Conservation (phyloP, 2,797 vertebrate genomes). For the Catharus ustulatus region DNA sequence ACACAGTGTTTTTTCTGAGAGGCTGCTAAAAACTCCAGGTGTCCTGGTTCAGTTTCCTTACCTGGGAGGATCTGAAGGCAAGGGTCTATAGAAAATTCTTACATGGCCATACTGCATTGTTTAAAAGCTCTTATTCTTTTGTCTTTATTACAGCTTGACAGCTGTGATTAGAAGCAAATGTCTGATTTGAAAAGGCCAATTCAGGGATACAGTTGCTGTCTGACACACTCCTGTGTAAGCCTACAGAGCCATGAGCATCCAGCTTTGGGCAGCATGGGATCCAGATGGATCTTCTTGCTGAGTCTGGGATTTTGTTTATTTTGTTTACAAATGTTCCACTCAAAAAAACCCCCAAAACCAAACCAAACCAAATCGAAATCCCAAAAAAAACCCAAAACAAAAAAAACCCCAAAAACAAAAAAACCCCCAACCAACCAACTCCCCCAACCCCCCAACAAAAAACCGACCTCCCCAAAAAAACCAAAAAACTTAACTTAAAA, state of each 20-base stretch:
- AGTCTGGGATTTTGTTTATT: not conserved
- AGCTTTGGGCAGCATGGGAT: not conserved
- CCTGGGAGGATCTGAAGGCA: not conserved
- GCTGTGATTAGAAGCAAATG: not conserved
- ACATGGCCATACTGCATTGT: fast-evolving
- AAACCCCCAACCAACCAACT: not conserved
- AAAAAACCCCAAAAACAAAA: too few species aligned
- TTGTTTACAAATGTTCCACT: not conserved
- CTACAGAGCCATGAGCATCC: not conserved
- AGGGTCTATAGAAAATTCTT: not conserved
- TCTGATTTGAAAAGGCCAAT: not conserved
- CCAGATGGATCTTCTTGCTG: not conserved
- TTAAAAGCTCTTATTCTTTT: not conserved
- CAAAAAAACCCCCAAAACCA: not conserved
- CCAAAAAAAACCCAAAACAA: not conserved
- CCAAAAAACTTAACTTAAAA: too few species aligned
- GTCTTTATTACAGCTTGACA: not conserved
- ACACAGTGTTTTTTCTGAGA: not conserved
- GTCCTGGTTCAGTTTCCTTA: not conserved
- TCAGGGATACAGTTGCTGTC: not conserved
- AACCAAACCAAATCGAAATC: too few species aligned
- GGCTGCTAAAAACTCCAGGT: not conserved
- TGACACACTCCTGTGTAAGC: not conserved
- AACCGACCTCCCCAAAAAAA: too few species aligned
- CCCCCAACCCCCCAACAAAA: too few species aligned